Evolutionary conservation across 1,140 invertebrate species (phyloP).

Genomic region (Euura lappo): DNA sequence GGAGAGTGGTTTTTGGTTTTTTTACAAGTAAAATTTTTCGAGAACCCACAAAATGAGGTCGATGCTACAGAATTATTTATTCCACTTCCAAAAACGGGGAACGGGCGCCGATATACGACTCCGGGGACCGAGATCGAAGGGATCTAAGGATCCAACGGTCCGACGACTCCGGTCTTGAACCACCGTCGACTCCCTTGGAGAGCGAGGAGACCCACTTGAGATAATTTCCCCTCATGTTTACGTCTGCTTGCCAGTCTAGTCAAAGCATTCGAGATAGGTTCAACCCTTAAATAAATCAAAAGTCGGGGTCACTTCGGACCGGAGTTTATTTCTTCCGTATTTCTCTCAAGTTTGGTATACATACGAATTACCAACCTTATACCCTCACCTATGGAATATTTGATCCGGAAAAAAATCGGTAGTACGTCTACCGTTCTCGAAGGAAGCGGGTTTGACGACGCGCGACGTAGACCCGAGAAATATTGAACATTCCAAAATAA

Average conservation of each 20-base stretch:
- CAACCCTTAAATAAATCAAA: background rate
- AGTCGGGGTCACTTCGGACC: slow-evolving; percentile 1
- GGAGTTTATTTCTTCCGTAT: too few relatives aligned
- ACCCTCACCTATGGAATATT: too few relatives aligned
- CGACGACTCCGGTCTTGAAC: background rate
- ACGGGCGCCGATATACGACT: too few relatives aligned
- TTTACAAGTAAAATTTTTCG: background rate
- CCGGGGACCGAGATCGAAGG: too few relatives aligned
- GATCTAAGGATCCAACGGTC: background rate
- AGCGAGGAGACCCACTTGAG: background rate
- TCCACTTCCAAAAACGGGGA: background rate
- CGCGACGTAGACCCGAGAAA: too few relatives aligned
- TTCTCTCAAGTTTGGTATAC: too few relatives aligned
- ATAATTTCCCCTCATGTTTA: slow-evolving; percentile 2
- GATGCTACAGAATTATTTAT: background rate
- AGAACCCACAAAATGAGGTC: background rate
- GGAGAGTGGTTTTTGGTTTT: background rate
- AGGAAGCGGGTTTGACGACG: too few relatives aligned
- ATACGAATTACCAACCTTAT: too few relatives aligned
- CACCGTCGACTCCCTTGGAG: background rate
- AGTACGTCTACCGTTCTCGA: too few relatives aligned
- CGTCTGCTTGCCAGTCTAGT: background rate
- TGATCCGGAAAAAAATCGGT: too few relatives aligned
- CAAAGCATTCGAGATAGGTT: background rate
- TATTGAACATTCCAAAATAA: too few relatives aligned